phyloP scores from a whole-genome alignment of 1,140 invertebrate genomes.

The Drosophila orosa region DNA sequence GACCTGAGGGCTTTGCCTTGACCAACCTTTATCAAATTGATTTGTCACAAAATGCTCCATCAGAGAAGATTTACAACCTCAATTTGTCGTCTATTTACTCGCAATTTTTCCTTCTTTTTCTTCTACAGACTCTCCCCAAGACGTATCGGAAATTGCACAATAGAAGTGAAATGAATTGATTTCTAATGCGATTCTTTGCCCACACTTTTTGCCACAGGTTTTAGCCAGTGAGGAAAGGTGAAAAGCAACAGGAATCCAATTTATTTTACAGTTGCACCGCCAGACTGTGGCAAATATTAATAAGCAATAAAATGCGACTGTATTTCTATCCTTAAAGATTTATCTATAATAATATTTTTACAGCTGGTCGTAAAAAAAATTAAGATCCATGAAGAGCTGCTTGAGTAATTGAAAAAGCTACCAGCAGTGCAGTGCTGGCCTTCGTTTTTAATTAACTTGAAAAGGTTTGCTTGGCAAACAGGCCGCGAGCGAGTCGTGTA shows the following conservation, averaged over 20 bases:
- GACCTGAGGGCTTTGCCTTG: conserved; percentile 12
- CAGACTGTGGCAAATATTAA: conserved; percentile 50
- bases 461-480: conserved; percentile 64
- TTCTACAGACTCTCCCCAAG: conserved; percentile 4
- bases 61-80: conserved; percentile 61
- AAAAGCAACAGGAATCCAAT: conserved; percentile 57
- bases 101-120: conserved; percentile 40
- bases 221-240: not conserved
- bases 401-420: conserved; percentile 67
- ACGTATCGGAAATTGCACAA: conserved; percentile 74
- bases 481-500: conserved; percentile 5
- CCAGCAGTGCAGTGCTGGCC: not conserved
- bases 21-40: conserved; percentile 50
- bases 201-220: conserved; percentile 5
- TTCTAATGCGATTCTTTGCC: conserved; percentile 63
- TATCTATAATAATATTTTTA: conserved; percentile 75
- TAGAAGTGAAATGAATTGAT: conserved; percentile 78
- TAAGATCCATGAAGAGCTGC: conserved; percentile 16
- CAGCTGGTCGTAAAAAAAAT: conserved; percentile 37
- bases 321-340: conserved; percentile 2
- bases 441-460: conserved; percentile 74
- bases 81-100: conserved; percentile 66
- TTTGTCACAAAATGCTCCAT: conserved; percentile 56
- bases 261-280: conserved; percentile 46
- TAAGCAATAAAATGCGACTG: conserved; percentile 53